Base-by-base conservation (phyloP, 2,888 invertebrate species). In the Prosapia bicincta region DNA sequence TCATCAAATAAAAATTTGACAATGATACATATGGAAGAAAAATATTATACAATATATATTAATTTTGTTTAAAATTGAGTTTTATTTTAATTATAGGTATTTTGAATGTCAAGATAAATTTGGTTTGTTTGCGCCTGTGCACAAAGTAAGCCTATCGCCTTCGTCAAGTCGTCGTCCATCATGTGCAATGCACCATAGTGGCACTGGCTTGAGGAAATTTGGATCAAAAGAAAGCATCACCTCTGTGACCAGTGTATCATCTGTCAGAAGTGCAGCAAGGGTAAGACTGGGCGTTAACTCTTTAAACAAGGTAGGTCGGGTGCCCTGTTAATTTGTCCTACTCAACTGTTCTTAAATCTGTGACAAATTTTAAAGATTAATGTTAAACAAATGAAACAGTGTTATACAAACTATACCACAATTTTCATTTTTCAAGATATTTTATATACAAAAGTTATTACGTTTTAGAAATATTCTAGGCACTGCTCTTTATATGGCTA, bases 121-220 rank as follows among this genome's bases (percentile, higher is more conserved):
- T 86, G 99, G 99, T 1, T 88, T 99, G 78, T 99, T 99, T 86
- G 96, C 97, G 26, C 97, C 98, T 1, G 87, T 93, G 76, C 90
- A 93, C 82, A 98, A 98, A 88, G 95, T 98, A 79, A 92, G 93
- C 81, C 90, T 92, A 79, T 94, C 95, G 67, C 96, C 95, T 30
- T 92, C 93, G 72, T 83, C 89, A 89, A 81, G 86, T 88, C 79
- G 91, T 90, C 85, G 88, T 88, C 78, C 87, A 90, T 78, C 92
- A 90, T 84, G 89, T 88, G 3, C 90, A 90, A 71, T 88, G 88
- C 80, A 89, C 89, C 82, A 88, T 80, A 78, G 79, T 82, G 74
- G 82, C 88, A 73, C 87, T 89, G 38, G 32, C 1, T 86, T 93
- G 78, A 93, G 92, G 81, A 88, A 91, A 80, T 87, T 90, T 74